phyloP scores from a whole-genome alignment of 2,797 vertebrate species.

The Falco peregrinus region DNA sequence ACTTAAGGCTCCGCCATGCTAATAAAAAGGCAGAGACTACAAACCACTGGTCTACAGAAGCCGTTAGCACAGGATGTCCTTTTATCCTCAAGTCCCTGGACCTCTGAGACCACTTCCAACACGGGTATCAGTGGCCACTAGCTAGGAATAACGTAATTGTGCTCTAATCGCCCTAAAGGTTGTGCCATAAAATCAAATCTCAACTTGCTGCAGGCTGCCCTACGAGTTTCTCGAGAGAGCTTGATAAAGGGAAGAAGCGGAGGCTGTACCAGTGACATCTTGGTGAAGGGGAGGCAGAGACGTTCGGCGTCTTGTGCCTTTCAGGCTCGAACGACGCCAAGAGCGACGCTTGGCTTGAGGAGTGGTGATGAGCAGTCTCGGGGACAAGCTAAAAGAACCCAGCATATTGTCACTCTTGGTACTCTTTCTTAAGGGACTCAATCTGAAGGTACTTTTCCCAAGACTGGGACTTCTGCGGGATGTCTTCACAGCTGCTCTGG shows the following conservation, averaged over 20 bases:
- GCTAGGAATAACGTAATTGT: rapidly evolving
- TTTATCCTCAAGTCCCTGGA: no score
- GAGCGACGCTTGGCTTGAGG: slow-evolving; percentile 54
- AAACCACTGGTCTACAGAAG: background rate
- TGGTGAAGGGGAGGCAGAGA: slow-evolving; percentile 70
- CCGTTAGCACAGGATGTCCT: background rate
- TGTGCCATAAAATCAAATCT: background rate
- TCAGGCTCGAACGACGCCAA: slow-evolving; percentile 72
- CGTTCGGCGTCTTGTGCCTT: slow-evolving; percentile 57
- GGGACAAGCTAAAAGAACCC: background rate
- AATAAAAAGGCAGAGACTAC: background rate
- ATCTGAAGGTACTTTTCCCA: background rate
- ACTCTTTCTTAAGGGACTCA: background rate
- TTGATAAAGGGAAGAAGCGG: rapidly evolving
- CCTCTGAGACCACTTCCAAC: rapidly evolving
- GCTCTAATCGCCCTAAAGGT: no score
- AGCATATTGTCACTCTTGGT: background rate
- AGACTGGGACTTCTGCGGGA: background rate
- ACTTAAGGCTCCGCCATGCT: rapidly evolving
- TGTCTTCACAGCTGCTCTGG: background rate
- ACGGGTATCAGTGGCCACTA: rapidly evolving
- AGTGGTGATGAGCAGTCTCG: background rate
- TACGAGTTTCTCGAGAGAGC: no score
- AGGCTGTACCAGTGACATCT: slow-evolving; percentile 59
- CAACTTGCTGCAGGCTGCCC: background rate